phyloP scores from a whole-genome alignment of 2,888 invertebrate species.

The Kuschelorhynchus macadamiae region DNA sequence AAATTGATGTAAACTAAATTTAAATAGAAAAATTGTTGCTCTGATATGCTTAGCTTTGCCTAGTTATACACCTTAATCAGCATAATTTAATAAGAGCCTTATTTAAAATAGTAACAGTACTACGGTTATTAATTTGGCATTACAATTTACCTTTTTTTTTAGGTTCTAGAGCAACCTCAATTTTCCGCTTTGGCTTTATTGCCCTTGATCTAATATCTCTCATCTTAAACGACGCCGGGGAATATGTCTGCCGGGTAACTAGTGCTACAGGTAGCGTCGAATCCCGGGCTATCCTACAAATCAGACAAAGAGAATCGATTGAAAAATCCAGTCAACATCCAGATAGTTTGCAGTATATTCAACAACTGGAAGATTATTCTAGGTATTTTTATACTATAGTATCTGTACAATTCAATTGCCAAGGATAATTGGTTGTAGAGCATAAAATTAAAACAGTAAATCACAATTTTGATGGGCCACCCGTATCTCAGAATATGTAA shows the following conservation, averaged over 20 bases:
- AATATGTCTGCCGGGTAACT: constrained; percentile 90
- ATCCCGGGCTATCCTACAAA: constrained; percentile 85
- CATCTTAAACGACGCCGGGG: constrained; percentile 88
- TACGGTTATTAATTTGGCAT: too few relatives aligned
- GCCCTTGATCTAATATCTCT: constrained; percentile 92
- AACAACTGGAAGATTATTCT: constrained; percentile 91
- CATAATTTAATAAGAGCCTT: too few relatives aligned
- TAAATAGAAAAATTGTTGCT: too few relatives aligned
- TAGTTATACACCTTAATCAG: too few relatives aligned
- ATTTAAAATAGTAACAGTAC: too few relatives aligned
- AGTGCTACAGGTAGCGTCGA: constrained; percentile 90
- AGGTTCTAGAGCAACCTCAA: constrained; percentile 96
- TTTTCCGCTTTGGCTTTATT: constrained; percentile 98
- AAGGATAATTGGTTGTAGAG: too few relatives aligned
- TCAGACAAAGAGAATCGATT: constrained; percentile 86
- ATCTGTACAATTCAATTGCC: too few relatives aligned
- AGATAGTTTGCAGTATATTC: constrained; percentile 91
- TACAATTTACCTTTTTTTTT: constrained; percentile 4
- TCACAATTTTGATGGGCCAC: too few relatives aligned
- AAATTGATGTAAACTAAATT: too few relatives aligned
- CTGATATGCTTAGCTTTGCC: too few relatives aligned
- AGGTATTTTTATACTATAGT: constrained; percentile 62
- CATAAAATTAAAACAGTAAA: too few relatives aligned
- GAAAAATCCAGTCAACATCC: constrained; percentile 93
- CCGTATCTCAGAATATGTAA: too few relatives aligned